Percentiles rank a stretch among this genome's conserved stretches.
These are phyloP conservation scores for Melanotaenia boesemani DNA, from an alignment of 2,797 vertebrate genomes.

Conservation along the genomic window DNA sequence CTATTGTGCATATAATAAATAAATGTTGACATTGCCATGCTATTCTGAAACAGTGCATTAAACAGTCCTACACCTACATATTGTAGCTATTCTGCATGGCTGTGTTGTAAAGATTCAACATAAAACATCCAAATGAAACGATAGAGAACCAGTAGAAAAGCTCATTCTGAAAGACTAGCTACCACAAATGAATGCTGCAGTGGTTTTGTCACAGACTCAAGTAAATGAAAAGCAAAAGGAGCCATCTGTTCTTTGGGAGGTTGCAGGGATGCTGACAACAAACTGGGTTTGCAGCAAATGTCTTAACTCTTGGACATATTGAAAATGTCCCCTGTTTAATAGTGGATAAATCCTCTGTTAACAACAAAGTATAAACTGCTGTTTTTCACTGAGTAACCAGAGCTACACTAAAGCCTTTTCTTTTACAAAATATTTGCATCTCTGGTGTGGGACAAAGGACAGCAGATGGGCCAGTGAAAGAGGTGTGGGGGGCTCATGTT, in stretches of 20 bases:
- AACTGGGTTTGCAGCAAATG: neutral
- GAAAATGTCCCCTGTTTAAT: neutral
- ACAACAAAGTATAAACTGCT: neutral
- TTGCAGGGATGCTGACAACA: neutral
- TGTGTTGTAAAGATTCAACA: too few species aligned
- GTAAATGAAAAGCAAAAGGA: neutral
- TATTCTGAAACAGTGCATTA: too few species aligned
- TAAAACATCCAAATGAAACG: too few species aligned
- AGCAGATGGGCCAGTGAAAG: constrained; percentile 44
- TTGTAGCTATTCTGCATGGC: too few species aligned
- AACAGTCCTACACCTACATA: too few species aligned
- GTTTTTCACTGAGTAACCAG: neutral
- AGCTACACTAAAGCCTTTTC: neutral
- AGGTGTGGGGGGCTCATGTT: constrained; percentile 15
- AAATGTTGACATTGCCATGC: too few species aligned
- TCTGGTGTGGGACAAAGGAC: constrained; percentile 55
- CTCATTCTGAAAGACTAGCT: too few species aligned
- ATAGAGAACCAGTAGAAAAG: too few species aligned
- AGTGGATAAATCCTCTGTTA: neutral
- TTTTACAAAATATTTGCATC: neutral
- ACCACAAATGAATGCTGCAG: neutral
- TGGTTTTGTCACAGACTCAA: neutral
- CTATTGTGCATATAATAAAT: neutral
- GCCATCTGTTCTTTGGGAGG: neutral
- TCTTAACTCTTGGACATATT: neutral